Conservation (phyloP, 2,888 invertebrate species). For the Gymnosoma rotundatum region DNA sequence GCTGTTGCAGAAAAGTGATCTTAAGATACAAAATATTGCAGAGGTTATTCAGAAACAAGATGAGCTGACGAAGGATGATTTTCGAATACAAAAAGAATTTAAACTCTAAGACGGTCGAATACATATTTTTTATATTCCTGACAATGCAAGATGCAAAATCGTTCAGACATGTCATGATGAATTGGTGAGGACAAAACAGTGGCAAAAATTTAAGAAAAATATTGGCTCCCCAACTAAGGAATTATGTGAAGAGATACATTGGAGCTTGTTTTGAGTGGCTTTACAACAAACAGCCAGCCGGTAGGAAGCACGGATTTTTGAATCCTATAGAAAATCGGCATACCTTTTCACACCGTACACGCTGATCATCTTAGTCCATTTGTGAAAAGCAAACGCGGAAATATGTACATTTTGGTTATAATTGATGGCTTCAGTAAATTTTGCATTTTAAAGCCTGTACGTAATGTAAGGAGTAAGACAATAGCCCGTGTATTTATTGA, state of each 20-base stretch:
- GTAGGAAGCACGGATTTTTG: neutral
- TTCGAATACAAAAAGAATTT: slow-evolving; percentile 10
- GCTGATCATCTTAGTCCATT: neutral
- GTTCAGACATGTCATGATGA: slow-evolving; percentile 11
- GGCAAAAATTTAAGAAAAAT: neutral
- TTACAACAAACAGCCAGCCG: slow-evolving; percentile 15
- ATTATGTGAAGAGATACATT: neutral
- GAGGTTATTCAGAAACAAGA: neutral
- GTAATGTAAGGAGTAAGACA: slow-evolving; percentile 9
- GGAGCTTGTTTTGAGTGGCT: slow-evolving; percentile 16
- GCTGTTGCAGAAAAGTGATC: slow-evolving; percentile 22
- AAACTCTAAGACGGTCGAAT: slow-evolving; percentile 3
- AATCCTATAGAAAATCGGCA: neutral
- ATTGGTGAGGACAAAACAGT: neutral
- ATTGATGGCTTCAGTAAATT: neutral
- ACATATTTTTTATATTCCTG: slow-evolving; percentile 3
- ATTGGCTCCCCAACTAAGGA: neutral
- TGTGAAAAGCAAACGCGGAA: neutral
- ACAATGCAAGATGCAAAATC: slow-evolving; percentile 2
- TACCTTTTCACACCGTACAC: neutral
- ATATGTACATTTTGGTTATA: neutral
- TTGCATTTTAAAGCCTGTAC: slow-evolving; percentile 5
- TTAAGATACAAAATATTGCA: neutral
- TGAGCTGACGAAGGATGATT: neutral
- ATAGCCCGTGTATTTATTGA: no score